A percentile compares a stretch with the other conserved stretches of the same genome.
These are phyloP conservation scores for Hycleus phaleratus DNA, from an alignment of 1,140 invertebrate species.

Conservation along the genomic window DNA sequence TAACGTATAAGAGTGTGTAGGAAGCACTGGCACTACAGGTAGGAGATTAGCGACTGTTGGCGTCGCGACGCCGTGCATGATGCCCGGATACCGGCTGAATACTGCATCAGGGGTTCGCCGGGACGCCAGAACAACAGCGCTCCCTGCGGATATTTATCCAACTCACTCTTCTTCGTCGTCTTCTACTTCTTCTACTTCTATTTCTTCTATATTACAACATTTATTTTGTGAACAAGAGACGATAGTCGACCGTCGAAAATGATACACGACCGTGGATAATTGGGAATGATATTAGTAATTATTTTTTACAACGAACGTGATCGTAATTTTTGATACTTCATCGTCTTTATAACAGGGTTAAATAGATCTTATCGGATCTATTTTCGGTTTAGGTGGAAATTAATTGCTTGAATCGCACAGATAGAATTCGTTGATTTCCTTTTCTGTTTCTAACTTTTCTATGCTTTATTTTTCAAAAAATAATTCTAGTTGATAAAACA, in stretches of 20 bases:
- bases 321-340: background rate
- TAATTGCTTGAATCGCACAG: no score
- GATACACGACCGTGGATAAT: conserved; percentile 8
- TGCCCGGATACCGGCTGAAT: conserved; percentile 21
- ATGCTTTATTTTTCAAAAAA: no score
- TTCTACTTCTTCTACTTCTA: no score
- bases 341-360: background rate
- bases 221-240: no score
- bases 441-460: no score
- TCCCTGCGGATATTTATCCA: conserved; percentile 27
- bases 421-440: no score
- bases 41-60: conserved; percentile 11
- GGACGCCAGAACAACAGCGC: conserved; percentile 25
- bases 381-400: no score
- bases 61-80: conserved; percentile 22
- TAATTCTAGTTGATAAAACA: no score
- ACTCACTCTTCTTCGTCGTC: conserved; percentile 6
- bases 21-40: conserved; percentile 20
- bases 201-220: no score
- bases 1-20: conserved; percentile 3
- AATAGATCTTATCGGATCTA: no score
- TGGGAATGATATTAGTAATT: conserved; percentile 14
- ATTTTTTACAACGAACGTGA: conserved; percentile 7
- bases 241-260: no score
- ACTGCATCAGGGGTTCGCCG: conserved; percentile 31